These are phyloP conservation scores for Panthera tigris DNA, from an alignment of 2,113 vertebrate species.

Conservation along the genomic window DNA sequence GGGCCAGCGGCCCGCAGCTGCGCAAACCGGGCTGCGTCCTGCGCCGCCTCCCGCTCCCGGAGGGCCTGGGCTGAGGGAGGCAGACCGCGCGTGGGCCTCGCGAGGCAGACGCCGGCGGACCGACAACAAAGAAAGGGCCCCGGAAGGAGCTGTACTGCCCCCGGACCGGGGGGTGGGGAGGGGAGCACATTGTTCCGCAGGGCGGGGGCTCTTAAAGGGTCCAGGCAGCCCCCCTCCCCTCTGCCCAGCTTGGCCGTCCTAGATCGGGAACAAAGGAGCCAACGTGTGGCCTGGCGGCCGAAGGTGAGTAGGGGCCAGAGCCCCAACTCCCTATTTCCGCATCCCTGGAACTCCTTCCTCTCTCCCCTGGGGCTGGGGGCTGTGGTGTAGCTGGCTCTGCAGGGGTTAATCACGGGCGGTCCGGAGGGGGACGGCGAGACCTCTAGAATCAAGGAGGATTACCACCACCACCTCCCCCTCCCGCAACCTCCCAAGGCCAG, in stretches of 20 bases:
- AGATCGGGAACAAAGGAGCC: conserved; percentile 71
- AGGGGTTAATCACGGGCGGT: conserved; percentile 63
- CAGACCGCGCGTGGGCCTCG: conserved; percentile 51
- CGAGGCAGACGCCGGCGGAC: conserved; percentile 23
- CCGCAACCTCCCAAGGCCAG: neutral
- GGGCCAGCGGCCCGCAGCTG: conserved; percentile 72
- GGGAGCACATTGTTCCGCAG: conserved; percentile 63
- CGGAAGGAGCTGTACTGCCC: conserved; percentile 60
- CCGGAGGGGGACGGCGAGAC: neutral
- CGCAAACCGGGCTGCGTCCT: conserved; percentile 26
- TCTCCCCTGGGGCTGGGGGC: neutral
- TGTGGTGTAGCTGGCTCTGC: neutral
- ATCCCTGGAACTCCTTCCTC: neutral
- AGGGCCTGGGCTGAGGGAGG: conserved; percentile 23
- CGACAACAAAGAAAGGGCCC: conserved; percentile 72
- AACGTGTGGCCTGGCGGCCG: conserved; percentile 45
- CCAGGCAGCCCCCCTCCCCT: neutral
- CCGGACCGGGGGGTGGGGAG: conserved; percentile 55
- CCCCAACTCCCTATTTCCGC: neutral
- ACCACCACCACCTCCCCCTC: neutral
- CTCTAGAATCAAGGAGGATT: neutral
- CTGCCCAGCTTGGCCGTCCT: neutral
- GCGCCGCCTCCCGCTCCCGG: conserved; percentile 35
- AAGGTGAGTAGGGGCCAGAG: conserved; percentile 69
- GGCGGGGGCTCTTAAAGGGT: conserved; percentile 72